A percentile compares a stretch with the other conserved stretches of the same genome.
Conservation (phyloP, 2,888 invertebrate genomes). For the Pristionchus maxplancki region DNA sequence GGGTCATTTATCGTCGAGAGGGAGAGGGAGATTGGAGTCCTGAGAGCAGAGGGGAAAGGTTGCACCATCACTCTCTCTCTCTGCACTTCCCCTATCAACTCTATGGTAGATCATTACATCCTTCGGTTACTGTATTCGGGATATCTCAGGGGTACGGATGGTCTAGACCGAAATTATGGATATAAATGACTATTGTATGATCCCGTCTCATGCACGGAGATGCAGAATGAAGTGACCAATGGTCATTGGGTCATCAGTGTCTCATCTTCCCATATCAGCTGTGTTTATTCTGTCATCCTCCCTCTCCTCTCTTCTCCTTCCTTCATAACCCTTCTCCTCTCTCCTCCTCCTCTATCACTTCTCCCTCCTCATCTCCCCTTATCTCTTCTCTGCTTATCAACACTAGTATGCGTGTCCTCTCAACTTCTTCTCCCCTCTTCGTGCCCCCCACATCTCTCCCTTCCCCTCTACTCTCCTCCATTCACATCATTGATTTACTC, state of each 20-base stretch:
- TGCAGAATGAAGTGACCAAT: background rate
- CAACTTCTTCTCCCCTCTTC: conserved; percentile 32
- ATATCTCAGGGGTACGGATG: no score
- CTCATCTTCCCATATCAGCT: conserved; percentile 51
- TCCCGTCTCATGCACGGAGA: background rate
- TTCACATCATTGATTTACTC: conserved; percentile 27
- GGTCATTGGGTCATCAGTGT: background rate
- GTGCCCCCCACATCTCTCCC: background rate
- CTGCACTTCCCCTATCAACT: conserved; percentile 49
- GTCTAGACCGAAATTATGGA: no score
- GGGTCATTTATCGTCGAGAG: conserved; percentile 47
- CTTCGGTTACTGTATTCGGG: background rate
- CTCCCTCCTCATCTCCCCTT: conserved; percentile 26
- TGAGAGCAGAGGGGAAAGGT: conserved; percentile 36
- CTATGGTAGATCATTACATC: background rate
- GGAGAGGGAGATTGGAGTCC: conserved; percentile 47
- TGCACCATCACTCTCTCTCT: conserved; percentile 30
- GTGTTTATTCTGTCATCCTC: conserved; percentile 16
- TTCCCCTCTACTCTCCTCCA: background rate
- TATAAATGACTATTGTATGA: background rate
- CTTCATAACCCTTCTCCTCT: background rate
- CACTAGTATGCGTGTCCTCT: conserved; percentile 44
- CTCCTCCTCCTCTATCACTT: conserved; percentile 24
- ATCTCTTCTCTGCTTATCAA: conserved; percentile 39
- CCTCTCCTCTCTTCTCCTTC: conserved; percentile 9